Conservation (phyloP, 2,888 invertebrate genomes). For the Aleiodes leptofemur region DNA sequence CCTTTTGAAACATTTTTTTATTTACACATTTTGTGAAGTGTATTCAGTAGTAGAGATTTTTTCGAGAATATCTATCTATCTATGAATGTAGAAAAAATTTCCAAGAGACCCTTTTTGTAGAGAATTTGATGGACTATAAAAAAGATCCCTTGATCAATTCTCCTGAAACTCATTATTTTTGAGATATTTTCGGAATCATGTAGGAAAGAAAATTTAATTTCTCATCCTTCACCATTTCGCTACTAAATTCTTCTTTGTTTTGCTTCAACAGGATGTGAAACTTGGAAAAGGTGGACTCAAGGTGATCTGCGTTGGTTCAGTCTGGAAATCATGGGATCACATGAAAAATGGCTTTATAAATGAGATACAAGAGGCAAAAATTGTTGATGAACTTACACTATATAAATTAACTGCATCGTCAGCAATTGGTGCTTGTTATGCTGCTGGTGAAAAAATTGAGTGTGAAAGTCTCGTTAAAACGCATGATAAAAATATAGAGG, state of each 20-base stretch:
- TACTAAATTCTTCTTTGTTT: background rate
- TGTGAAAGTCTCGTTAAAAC: constrained; percentile 81
- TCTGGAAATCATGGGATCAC: constrained; percentile 94
- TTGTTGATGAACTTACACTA: constrained; percentile 79
- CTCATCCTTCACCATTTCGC: too few relatives aligned
- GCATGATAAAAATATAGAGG: constrained; percentile 82
- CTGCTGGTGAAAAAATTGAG: constrained; percentile 85
- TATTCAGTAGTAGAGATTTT: too few relatives aligned
- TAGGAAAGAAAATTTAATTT: background rate
- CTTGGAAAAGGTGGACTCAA: constrained; percentile 79
- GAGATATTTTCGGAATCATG: too few relatives aligned
- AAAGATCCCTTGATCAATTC: too few relatives aligned
- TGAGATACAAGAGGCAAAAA: constrained; percentile 76
- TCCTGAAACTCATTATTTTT: too few relatives aligned
- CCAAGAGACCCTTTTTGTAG: too few relatives aligned
- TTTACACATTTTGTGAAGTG: too few relatives aligned
- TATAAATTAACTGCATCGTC: constrained; percentile 84
- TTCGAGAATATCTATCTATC: too few relatives aligned
- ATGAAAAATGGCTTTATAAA: constrained; percentile 83
- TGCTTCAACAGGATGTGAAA: constrained; percentile 75
- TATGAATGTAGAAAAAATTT: background rate
- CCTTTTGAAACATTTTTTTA: background rate
- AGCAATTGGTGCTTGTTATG: constrained; percentile 90
- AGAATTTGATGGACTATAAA: too few relatives aligned
- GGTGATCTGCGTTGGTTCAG: constrained; percentile 94